phyloP scores from a whole-genome alignment of 2,797 vertebrate species.

The Microhierax caerulescens region DNA sequence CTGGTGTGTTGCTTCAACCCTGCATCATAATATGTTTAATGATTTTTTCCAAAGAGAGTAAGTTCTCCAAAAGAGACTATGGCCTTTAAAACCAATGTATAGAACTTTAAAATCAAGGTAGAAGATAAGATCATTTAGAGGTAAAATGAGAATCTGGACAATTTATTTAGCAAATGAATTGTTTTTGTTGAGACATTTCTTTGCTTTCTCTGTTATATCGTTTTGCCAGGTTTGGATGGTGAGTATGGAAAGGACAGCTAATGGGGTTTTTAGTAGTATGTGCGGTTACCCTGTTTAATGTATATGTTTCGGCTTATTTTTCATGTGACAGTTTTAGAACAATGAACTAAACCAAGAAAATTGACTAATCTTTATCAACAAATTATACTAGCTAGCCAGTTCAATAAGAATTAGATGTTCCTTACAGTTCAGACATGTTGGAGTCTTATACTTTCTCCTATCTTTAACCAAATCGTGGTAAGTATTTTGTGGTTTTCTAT shows the following conservation, averaged over 20 bases:
- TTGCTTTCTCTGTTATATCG: not conserved
- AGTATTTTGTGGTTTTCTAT: not conserved
- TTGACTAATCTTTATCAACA: not conserved
- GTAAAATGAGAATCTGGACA: not conserved
- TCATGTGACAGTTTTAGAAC: not conserved
- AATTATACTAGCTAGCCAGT: not conserved
- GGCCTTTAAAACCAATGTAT: not conserved
- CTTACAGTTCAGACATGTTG: not conserved
- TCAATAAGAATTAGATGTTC: not conserved
- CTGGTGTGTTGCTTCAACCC: not conserved
- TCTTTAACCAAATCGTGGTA: not conserved
- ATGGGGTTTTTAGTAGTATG: not conserved
- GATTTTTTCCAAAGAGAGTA: not conserved
- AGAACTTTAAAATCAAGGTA: not conserved
- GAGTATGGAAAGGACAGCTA: not conserved
- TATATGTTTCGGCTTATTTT: not conserved
- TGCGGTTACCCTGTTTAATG: not conserved
- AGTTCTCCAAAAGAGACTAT: not conserved
- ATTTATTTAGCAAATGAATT: not conserved
- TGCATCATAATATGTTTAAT: too few species aligned
- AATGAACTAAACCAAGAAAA: not conserved
- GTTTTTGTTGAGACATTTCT: not conserved
- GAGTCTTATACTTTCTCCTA: not conserved
- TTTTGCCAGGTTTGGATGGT: not conserved
- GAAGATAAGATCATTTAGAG: not conserved